Evolutionary conservation across 2,113 vertebrate genomes (phyloP).

Genomic region (Chrysemys picta): DNA sequence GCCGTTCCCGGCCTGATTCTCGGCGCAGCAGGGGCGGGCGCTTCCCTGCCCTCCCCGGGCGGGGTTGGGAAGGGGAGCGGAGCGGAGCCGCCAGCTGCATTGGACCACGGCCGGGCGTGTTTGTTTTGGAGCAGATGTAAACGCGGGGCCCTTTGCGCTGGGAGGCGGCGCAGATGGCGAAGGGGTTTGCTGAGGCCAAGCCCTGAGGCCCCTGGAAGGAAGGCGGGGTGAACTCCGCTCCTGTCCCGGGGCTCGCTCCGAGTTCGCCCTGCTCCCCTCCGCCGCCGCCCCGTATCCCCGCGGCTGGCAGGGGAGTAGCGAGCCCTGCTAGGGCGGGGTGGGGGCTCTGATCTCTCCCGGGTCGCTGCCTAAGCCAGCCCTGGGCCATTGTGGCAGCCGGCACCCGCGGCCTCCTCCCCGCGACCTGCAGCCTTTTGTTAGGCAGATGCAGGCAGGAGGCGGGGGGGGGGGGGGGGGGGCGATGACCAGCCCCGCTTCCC

Average conservation of each 20-base stretch:
- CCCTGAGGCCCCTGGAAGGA: too few species aligned
- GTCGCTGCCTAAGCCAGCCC: background rate
- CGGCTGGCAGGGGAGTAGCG: background rate
- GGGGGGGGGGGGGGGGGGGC: constrained; percentile 62
- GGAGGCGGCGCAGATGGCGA: too few species aligned
- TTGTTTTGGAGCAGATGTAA: too few species aligned
- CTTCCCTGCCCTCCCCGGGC: too few species aligned
- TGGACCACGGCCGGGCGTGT: too few species aligned
- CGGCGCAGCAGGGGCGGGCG: too few species aligned
- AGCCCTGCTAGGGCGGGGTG: background rate
- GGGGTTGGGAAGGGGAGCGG: too few species aligned
- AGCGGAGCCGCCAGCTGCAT: too few species aligned
- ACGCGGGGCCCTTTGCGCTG: too few species aligned
- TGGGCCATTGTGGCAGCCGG: background rate
- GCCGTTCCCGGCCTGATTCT: too few species aligned
- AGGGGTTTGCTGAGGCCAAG: too few species aligned
- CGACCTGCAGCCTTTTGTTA: constrained; percentile 84
- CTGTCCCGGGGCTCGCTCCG: background rate
- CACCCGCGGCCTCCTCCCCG: constrained; percentile 40
- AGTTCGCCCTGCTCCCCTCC: background rate
- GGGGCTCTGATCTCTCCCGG: background rate
- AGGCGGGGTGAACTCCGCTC: too few species aligned
- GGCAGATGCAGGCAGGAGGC: constrained; percentile 80
- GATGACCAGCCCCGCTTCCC: constrained; percentile 56
- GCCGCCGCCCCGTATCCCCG: fast-evolving